These are phyloP conservation scores for Aptenodytes patagonicus DNA, from an alignment of 2,113 vertebrate genomes.

Conservation along the genomic window DNA sequence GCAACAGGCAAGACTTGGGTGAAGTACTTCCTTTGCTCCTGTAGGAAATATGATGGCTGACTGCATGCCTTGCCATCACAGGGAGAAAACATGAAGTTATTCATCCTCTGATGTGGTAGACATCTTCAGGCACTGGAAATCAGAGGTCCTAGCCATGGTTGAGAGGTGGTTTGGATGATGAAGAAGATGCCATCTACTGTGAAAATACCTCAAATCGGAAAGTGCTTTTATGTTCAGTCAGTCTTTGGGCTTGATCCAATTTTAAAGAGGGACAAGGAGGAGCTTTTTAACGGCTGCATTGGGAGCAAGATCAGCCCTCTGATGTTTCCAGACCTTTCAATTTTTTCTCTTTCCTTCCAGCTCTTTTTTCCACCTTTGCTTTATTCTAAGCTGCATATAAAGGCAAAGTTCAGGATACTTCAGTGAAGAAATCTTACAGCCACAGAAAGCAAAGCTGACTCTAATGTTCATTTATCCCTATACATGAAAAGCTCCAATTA, in stretches of 20 bases:
- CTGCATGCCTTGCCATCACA: neutral
- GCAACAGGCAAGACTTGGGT: neutral
- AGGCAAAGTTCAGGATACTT: neutral
- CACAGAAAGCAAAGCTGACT: neutral
- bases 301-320: neutral
- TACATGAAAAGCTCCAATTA: neutral
- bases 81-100: neutral
- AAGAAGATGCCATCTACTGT: neutral
- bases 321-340: neutral
- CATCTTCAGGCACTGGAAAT: neutral
- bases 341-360: neutral
- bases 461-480: neutral
- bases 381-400: neutral
- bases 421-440: neutral
- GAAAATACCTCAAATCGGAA: neutral
- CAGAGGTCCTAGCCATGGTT: neutral
- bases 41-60: neutral
- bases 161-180: neutral
- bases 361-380: neutral
- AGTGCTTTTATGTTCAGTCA: neutral
- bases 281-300: neutral
- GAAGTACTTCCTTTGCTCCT: neutral
- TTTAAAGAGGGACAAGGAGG: neutral
- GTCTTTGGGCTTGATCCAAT: neutral
- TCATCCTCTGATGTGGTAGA: neutral